Evolutionary conservation across 92 coral and sea anemone genomes (phyloP), one percentile per base, ranked within the genome.

Genomic region (Isaurus tuberculatus): DNA sequence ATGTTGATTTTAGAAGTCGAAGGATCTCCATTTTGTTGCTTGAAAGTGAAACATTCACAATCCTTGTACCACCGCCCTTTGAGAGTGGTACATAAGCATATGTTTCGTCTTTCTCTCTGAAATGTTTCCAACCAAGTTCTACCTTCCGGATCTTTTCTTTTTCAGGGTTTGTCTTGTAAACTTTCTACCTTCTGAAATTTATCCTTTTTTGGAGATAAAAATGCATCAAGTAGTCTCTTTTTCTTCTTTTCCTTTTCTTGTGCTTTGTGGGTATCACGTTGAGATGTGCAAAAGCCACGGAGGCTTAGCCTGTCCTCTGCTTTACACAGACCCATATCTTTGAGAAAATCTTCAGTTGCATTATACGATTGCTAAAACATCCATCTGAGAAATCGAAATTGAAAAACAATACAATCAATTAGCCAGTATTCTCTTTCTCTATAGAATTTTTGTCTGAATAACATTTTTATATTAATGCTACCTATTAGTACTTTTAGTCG

Each of bases 251-350:
- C 89, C 84, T 80, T 85, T 84, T 85, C 92, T 72, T 79, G 23
- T 17, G 65, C 75, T 33, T 87, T 66, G n/a, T n/a, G n/a, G n/a
- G n/a, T n/a, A 51, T 91, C 94, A 58, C 72, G 86, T 72, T 88
- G 36, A 30, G 86, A 70, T 78, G 72, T 90, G 80, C 94, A 87
- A 88, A 90, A 90, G 83, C 94, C 91, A 15, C 72, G 86, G 37
- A 90, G 89, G 91, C 91, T 87, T 87, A 87, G 80, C 75, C 91
- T 87, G 88, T 87, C 91, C 80, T 89, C 94, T 49, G 91, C 91
- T 75, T 73, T 87, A 42, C 79, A 79, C 57, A 87, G 91, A 61
- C 91, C 91, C 90, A 86, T 83, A 53, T 89, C 84, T 89, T 89
- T 89, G 78, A 80, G 89, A 84, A 81, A 60, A 75, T 89, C 87